Conservation (phyloP, 2,888 invertebrate genomes). For the Tetragnatha montana region DNA sequence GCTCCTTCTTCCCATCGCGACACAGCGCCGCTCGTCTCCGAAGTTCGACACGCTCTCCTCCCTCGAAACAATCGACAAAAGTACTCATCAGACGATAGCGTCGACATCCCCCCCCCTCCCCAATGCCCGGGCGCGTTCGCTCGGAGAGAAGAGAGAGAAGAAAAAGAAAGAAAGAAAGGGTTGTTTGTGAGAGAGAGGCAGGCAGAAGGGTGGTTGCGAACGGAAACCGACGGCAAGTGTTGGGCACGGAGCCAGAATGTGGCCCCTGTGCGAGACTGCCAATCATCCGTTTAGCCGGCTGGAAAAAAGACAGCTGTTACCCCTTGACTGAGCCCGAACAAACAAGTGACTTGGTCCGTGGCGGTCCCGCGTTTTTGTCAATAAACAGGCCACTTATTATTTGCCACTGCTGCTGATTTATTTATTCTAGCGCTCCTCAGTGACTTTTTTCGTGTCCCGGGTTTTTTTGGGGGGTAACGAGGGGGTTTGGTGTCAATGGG, state of each 20-base stretch:
- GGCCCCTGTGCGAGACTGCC: conserved; percentile 61
- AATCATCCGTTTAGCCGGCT: conserved; percentile 69
- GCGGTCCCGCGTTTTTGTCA: conserved; percentile 55
- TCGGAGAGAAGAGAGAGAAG: neutral
- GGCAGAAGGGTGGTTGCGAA: conserved; percentile 18
- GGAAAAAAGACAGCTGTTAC: conserved; percentile 69
- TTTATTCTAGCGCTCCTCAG: neutral
- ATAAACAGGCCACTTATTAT: conserved; percentile 63
- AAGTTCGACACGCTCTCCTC: neutral
- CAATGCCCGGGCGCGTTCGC: neutral
- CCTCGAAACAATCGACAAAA: neutral
- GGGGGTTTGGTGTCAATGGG: too few species aligned
- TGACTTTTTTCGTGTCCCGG: neutral
- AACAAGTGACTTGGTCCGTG: conserved; percentile 63
- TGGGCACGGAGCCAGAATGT: conserved; percentile 61
- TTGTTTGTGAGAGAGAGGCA: conserved; percentile 57
- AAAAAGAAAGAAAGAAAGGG: conserved; percentile 50
- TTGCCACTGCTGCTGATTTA: conserved; percentile 21
- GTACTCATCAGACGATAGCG: neutral
- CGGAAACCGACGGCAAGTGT: conserved; percentile 69
- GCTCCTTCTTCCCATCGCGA: too few species aligned
- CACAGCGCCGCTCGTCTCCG: too few species aligned
- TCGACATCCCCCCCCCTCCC: neutral
- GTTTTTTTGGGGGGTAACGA: neutral
- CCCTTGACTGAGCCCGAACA: conserved; percentile 68